Base-by-base conservation (phyloP, 2,797 vertebrate genomes). In the Tarsius wallacei region DNA sequence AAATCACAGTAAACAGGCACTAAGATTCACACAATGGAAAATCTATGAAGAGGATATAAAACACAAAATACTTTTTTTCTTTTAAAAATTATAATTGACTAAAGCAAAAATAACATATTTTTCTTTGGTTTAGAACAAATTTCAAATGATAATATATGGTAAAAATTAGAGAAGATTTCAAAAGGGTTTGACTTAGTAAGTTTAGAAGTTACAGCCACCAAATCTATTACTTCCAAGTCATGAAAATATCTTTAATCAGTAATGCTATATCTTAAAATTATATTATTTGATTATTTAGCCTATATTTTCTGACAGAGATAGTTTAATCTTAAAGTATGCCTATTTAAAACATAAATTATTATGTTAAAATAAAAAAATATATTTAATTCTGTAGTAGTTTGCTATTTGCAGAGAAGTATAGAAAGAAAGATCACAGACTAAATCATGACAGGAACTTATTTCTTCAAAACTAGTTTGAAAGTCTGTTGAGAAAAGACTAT, bases 41-140 rank as follows among this genome's bases (percentile, higher is more conserved):
- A 86, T 53, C 26, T n/a, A 63, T 87, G 16, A 57, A 90, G 3
- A 49, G 93, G 93, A 84, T 64, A 33, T 36, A 83, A 70, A 81
- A n/a, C 21, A 14, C 0, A 42, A 42, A 42, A 42, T 42, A 33
- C 77, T 51, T 42, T 59, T 59, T 22, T 33, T 47, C 59, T 17
- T 26, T 26, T 19, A 31, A 2, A 22, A 87, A 89, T 85, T 84
- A 63, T 80, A 85, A 28, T 59, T 88, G 10, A 33, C 4, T 61
- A 66, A 89, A 59, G 13, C 16, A 68, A 73, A 88, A 73, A 53
- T 51, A 53, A 47, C 82, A 47, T 83, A 71, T 61, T 68, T 76
- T 91, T 9, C 14, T 42, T 24, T 11, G 1, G 26, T 66, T 86
- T 71, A 51, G 49, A 86, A 85, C 17, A 47, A 53, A 63, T 49